phyloP scores from a whole-genome alignment of 2,888 invertebrate genomes.

The Sepiola atlantica region DNA sequence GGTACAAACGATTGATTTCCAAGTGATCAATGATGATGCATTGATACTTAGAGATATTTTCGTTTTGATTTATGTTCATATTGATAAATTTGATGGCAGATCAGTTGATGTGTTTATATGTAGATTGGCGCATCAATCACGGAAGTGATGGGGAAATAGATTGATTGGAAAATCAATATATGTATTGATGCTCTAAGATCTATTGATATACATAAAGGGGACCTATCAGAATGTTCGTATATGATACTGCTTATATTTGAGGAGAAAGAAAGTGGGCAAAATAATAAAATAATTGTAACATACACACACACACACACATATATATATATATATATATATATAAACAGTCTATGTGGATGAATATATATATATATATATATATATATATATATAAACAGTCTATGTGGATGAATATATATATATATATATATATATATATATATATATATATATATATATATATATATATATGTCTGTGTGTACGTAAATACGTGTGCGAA shows the following conservation, averaged over 20 bases:
- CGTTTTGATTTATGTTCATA: constrained; percentile 20
- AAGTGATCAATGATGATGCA: constrained; percentile 16
- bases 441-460: not conserved
- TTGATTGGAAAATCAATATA: constrained; percentile 32
- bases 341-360: too few species aligned
- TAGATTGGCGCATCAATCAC: constrained; percentile 13
- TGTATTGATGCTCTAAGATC: not conserved
- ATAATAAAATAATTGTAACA: not conserved
- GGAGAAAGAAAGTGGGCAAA: not conserved
- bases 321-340: not conserved
- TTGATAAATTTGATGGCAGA: constrained; percentile 32
- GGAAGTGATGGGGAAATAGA: not conserved
- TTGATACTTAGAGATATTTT: constrained; percentile 32
- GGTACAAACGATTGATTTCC: not conserved
- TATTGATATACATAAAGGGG: not conserved
- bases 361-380: not conserved
- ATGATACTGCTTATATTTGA: not conserved
- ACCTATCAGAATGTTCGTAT: not conserved
- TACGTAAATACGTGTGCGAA: not conserved
- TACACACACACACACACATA: not conserved
- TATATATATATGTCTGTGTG: not conserved
- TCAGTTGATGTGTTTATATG: not conserved
- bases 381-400: not conserved
- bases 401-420: not conserved
- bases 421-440: not conserved